Base-by-base conservation (phyloP, 2,797 vertebrate species). In the Chelidonichthys spinosus region DNA sequence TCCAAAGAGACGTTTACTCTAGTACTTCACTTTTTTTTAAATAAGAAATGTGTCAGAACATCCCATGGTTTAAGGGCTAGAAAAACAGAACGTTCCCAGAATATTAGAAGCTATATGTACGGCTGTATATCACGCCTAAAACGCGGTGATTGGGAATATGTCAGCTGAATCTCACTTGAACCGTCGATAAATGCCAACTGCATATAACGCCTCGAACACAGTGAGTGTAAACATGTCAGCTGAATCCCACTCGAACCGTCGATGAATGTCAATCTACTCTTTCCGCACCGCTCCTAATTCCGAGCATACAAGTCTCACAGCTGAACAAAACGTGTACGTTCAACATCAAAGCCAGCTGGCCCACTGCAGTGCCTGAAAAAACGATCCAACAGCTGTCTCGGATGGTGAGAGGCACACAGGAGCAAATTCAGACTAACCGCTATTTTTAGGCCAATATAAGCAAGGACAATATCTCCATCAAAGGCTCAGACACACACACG, bases 361-460 rank as follows among this genome's bases (percentile, higher is more conserved):
- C 60, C 44, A 9, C 55, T 44, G 52, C 10, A 36, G 55, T 32
- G 39, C 73, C 70, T 70, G 76, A 74, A 72, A 68, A 85, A 77
- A 74, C 65, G 60, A 46, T 63, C 55, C 58, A 85, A 84, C 89
- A 90, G 86, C 90, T 86, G 87, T 74, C 78, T 82, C 70, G 44
- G 74, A 85, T 63, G 65, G 66, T 59, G 68, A 78, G 69, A 82
- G 72, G 66, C 77, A 53, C 67, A 65, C 37, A 56, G 60, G 65
- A 78, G 68, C 49, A 61, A 71, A 79, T 59, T 85, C 77, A 74
- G 42, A 74, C 62, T 50, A 55, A 66, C 44, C 15, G 56, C 86
- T 87, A 85, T 80, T 83, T 86, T 86, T 87, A 89, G 81, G 81
- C 35, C 18, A 52, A 74, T 54, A 69, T 55, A 73, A 79, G 43